These are phyloP conservation scores for Pachycephus smyrnensis DNA, from an alignment of 2,888 invertebrate species.

Conservation along the genomic window DNA sequence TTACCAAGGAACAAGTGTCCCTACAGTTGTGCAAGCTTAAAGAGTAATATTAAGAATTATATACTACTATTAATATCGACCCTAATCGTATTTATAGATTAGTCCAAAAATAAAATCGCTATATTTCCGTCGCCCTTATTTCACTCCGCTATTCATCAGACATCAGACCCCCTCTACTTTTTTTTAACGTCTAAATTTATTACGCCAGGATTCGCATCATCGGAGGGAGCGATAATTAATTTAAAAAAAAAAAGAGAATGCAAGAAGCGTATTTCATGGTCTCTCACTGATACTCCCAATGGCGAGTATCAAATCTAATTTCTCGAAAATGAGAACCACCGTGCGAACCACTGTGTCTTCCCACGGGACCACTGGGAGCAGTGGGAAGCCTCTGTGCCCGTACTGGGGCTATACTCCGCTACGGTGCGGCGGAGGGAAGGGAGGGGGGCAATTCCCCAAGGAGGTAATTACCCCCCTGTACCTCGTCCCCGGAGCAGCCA, in stretches of 20 bases:
- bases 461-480: constrained; percentile 61
- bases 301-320: constrained; percentile 45
- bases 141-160: too few species aligned
- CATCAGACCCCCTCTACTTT: neutral
- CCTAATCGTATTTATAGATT: neutral
- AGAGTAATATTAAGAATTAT: neutral
- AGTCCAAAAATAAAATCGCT: too few species aligned
- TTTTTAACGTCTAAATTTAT: neutral
- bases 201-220: neutral
- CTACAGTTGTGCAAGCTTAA: neutral
- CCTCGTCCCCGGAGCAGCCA: constrained; percentile 10
- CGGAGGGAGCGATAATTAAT: neutral
- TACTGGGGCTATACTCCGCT: constrained; percentile 53
- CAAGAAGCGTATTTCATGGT: neutral
- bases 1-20: neutral
- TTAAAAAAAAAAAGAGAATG: neutral
- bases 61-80: neutral
- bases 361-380: constrained; percentile 61
- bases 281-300: neutral
- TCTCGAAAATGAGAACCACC: constrained; percentile 56
- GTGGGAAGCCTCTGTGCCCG: constrained; percentile 61
- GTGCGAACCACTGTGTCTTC: constrained; percentile 56
- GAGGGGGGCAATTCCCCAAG: constrained; percentile 57
- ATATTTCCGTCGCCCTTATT: too few species aligned
- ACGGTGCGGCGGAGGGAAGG: constrained; percentile 45